Percentiles rank a stretch among this genome's conserved stretches.
These are phyloP conservation scores for Archegozetes longisetosus DNA, from an alignment of 1,140 invertebrate species.

Conservation along the genomic window DNA sequence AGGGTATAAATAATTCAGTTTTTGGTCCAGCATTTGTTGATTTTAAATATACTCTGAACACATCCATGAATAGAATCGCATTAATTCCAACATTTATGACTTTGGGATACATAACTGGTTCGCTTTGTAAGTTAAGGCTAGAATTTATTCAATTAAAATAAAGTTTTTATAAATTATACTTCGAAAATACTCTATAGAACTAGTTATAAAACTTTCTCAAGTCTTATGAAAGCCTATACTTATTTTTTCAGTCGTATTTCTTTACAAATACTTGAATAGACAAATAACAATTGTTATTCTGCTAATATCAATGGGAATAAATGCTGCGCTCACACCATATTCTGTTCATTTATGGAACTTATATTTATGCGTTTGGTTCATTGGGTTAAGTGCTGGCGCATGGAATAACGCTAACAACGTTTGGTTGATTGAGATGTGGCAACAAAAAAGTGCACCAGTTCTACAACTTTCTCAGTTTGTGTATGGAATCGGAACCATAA, in stretches of 20 bases:
- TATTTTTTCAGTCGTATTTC: neutral
- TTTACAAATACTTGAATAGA: neutral
- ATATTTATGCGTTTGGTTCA: neutral
- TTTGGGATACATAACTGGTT: neutral
- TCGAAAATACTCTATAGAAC: neutral
- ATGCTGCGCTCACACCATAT: neutral
- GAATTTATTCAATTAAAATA: too few species aligned
- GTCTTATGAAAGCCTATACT: neutral
- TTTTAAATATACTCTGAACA: neutral
- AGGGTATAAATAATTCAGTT: neutral
- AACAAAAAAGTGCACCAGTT: neutral
- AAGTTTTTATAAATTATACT: neutral
- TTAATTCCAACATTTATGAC: neutral
- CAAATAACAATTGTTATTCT: neutral
- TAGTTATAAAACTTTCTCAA: neutral
- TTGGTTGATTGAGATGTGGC: slow-evolving; percentile 13
- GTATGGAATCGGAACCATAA: slow-evolving; percentile 4
- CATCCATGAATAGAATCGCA: neutral
- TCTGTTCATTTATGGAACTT: neutral
- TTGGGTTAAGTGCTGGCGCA: neutral
- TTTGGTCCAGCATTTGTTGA: neutral
- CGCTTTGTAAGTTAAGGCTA: neutral
- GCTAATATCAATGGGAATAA: neutral
- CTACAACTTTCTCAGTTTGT: slow-evolving; percentile 1
- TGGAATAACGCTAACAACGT: neutral